Evolutionary conservation across 2,888 invertebrate genomes (phyloP), one percentile per base, ranked within the genome.

Genomic region (Pseudococcus jackbeardsleyi): DNA sequence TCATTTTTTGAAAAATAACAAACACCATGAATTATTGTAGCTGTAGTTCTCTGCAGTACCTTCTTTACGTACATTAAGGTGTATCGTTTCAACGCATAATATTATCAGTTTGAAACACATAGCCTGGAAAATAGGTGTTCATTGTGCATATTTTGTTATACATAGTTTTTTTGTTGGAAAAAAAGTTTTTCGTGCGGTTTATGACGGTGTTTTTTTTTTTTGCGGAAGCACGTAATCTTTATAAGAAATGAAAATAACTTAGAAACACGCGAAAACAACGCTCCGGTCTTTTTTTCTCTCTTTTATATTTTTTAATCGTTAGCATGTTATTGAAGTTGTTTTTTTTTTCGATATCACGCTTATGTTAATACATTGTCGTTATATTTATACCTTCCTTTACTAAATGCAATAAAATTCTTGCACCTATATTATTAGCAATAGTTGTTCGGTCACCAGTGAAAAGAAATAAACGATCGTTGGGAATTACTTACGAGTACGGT

Each of bases 401-500:
- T 33, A 84, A 85, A 54, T 54, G 85, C 85, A 85, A 59, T 85
- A 85, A 85, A 85, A 85, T 85, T 85, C 85, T 85, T 85, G 50
- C 85, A 85, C 85, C 85, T 54, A 85, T 85, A 50, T 85, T 85
- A 85, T 85, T 85, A 79, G 79, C 79, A 79, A 79, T 79, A 42
- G 42, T 79, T 39, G 79, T 79, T 79, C 79, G 79, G 79, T 79
- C 42, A 42, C 42, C 79, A 33, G 79, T 42, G 42, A 42, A 42
- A 42, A 42, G 42, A 42, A 79, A 79, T 79, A 42, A 79, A 79
- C 79, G 42, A 79, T 79, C 42, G 77, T 79, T 17, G 42, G 33
- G 79, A n/a, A 79, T 39, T 33, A 33, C 26, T 33, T 33, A 33
- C 26, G 26, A 33, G 26, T 42, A 79, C 79, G 42, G 39, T 42